Conservation (phyloP, 2,888 invertebrate genomes). For the Julus scandinavius region DNA sequence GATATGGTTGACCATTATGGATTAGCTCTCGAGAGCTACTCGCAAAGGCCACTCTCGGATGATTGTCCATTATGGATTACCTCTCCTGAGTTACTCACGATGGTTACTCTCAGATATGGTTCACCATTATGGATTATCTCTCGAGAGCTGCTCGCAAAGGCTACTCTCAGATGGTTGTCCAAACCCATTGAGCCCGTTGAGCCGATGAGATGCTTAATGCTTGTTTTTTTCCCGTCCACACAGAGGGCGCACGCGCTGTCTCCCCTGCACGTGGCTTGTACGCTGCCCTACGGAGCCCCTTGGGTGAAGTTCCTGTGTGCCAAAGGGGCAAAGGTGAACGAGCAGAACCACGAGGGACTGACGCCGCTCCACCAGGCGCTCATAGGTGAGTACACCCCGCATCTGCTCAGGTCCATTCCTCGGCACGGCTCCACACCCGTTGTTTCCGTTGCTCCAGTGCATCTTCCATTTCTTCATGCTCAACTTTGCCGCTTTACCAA, state of each 20-base stretch:
- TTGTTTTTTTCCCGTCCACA: background rate
- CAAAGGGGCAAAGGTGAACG: conserved; percentile 58
- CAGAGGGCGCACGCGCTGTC: conserved; percentile 40
- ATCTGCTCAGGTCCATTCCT: no score
- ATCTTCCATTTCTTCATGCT: no score
- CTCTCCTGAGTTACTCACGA: no score
- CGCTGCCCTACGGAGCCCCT: conserved; percentile 55
- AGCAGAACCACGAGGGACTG: conserved; percentile 55
- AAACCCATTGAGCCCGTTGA: background rate
- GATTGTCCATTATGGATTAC: no score
- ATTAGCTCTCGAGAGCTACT: no score
- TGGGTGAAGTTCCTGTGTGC: conserved; percentile 57
- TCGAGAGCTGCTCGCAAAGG: no score
- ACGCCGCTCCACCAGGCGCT: conserved; percentile 56
- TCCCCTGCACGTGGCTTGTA: conserved; percentile 56
- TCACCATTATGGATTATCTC: no score
- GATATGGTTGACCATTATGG: no score
- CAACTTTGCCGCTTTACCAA: no score
- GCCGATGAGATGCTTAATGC: background rate
- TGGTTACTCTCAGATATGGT: background rate
- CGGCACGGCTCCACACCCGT: no score
- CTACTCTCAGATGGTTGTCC: background rate
- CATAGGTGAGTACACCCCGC: conserved; percentile 50
- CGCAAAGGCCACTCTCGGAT: no score
- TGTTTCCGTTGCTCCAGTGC: no score